These are phyloP conservation scores for Palythoa heliodiscus DNA, from an alignment of 92 coral and sea anemone genomes.

Conservation along the genomic window DNA sequence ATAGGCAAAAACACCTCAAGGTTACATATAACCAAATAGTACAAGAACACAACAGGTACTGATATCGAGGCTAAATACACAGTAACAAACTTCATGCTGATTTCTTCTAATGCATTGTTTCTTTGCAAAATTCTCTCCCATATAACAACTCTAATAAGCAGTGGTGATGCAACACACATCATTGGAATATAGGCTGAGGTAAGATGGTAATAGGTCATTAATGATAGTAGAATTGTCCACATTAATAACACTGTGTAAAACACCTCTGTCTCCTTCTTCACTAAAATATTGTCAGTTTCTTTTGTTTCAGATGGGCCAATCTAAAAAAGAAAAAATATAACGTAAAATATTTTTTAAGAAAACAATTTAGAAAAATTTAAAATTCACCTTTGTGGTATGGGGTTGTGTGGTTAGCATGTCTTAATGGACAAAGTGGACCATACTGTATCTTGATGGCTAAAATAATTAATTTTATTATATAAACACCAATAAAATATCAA, in stretches of 20 bases:
- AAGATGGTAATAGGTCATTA: slow-evolving; percentile 78
- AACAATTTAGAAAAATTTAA: too few species aligned
- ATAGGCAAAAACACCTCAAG: slow-evolving; percentile 84
- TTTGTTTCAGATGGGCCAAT: background rate
- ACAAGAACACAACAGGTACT: slow-evolving; percentile 67
- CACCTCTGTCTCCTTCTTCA: slow-evolving; percentile 68
- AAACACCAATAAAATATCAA: too few species aligned
- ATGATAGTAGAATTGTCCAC: slow-evolving; percentile 78
- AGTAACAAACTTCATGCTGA: slow-evolving; percentile 46
- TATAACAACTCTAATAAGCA: slow-evolving; percentile 68
- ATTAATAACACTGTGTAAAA: slow-evolving; percentile 79
- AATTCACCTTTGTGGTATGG: too few species aligned
- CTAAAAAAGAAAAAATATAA: background rate
- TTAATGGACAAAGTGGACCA: too few species aligned
- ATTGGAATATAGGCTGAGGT: slow-evolving; percentile 92
- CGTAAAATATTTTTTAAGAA: background rate
- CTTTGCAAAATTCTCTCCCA: slow-evolving; percentile 76
- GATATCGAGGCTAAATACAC: slow-evolving; percentile 58
- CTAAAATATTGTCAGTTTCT: slow-evolving; percentile 19
- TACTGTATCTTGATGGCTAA: too few species aligned
- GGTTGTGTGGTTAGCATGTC: too few species aligned
- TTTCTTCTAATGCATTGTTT: slow-evolving; percentile 17
- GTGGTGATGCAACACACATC: slow-evolving; percentile 74
- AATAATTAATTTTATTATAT: too few species aligned
- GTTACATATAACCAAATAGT: slow-evolving; percentile 57